Conservation (phyloP, 2,888 invertebrate species). For the Encarsia formosa region DNA sequence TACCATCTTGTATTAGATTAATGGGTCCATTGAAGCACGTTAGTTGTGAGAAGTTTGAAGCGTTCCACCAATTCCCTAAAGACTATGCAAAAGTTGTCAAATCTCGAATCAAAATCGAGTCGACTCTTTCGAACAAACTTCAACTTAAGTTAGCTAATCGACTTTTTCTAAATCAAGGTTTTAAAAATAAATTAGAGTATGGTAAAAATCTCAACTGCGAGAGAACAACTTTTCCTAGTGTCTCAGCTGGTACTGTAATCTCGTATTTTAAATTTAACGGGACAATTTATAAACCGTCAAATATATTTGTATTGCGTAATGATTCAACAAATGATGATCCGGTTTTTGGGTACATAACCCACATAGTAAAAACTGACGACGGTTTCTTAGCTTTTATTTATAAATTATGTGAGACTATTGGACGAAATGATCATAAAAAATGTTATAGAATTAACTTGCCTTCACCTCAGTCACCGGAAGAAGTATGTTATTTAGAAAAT, state of each 20-base stretch:
- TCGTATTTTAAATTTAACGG: background rate
- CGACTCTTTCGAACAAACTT: background rate
- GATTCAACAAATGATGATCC: too few species aligned
- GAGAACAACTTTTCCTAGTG: background rate
- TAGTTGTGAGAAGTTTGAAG: conserved; percentile 16
- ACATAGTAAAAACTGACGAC: too few species aligned
- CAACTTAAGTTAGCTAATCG: background rate
- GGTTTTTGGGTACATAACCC: too few species aligned
- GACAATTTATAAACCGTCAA: background rate
- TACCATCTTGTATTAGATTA: conserved; percentile 1
- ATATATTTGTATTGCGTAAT: too few species aligned
- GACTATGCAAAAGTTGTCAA: background rate
- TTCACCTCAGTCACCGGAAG: too few species aligned
- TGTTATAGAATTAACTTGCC: too few species aligned
- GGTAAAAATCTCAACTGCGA: background rate
- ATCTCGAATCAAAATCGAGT: background rate
- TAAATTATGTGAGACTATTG: too few species aligned
- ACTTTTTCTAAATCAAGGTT: background rate
- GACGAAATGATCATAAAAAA: too few species aligned
- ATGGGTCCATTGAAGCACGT: conserved; percentile 15
- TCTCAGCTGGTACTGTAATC: background rate
- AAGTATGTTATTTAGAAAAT: too few species aligned
- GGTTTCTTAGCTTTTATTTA: too few species aligned
- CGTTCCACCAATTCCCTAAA: conserved; percentile 17
- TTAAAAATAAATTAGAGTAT: background rate